phyloP scores from a whole-genome alignment of 64 coral and sea anemone species.

The Acropora yongei region DNA sequence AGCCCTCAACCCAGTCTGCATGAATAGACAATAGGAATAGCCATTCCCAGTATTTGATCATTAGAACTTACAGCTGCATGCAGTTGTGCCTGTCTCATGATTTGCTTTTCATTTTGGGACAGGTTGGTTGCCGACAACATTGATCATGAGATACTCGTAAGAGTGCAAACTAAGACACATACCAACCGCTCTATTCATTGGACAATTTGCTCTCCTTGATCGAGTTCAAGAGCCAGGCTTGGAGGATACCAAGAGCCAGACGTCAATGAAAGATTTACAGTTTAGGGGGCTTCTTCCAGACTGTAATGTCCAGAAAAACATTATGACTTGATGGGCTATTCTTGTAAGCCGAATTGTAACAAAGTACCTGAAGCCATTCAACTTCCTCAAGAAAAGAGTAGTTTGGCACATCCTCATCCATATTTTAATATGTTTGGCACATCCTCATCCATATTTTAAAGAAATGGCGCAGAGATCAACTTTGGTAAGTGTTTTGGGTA shows the following conservation, averaged over 20 bases:
- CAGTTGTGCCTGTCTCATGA: constrained; percentile 6
- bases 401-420: constrained; percentile 57
- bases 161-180: constrained; percentile 47
- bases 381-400: constrained; percentile 22
- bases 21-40: no score
- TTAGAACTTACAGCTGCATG: no score
- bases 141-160: constrained; percentile 52
- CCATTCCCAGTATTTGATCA: no score
- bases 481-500: constrained; percentile 43
- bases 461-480: constrained; percentile 55
- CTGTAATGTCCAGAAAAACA: constrained; percentile 14
- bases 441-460: constrained; percentile 50
- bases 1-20: no score
- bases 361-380: constrained; percentile 48
- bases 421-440: no score
- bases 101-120: constrained; percentile 17
- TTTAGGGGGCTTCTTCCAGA: constrained; percentile 50
- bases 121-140: constrained; percentile 68
- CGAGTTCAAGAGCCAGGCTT: constrained; percentile 26
- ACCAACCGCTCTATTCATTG: constrained; percentile 59
- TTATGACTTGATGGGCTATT: constrained; percentile 31
- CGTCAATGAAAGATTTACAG: constrained; percentile 3
- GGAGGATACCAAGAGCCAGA: constrained; percentile 7
- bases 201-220: constrained; percentile 56
- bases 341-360: constrained; percentile 59